A percentile compares a stretch with the other conserved stretches of the same genome.
phyloP scores from a whole-genome alignment of 2,113 vertebrate species.

The Formicarius rufipectus region DNA sequence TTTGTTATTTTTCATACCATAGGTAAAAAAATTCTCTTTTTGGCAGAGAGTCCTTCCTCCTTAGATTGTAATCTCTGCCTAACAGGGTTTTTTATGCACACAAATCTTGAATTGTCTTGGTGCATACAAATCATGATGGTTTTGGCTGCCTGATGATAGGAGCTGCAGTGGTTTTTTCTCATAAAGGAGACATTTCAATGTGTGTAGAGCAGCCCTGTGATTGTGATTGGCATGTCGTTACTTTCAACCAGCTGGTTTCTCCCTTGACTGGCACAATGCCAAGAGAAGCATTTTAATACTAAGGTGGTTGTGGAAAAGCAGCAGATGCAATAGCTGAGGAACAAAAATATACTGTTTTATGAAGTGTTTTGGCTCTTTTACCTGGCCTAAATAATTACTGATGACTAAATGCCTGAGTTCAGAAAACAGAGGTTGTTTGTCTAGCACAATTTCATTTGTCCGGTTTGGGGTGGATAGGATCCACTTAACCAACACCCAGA shows the following conservation, averaged over 20 bases:
- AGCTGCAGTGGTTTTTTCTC: background rate
- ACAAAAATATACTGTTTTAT: slow-evolving; percentile 14
- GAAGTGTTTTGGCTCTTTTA: slow-evolving; percentile 43
- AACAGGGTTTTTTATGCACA: background rate
- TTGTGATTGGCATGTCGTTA: slow-evolving; percentile 14
- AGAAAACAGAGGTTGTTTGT: slow-evolving; percentile 25
- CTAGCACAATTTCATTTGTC: background rate
- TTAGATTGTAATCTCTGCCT: background rate
- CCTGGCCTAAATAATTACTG: background rate
- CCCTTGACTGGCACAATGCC: background rate
- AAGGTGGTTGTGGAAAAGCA: slow-evolving; percentile 40
- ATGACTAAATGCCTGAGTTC: slow-evolving; percentile 4
- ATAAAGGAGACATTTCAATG: background rate
- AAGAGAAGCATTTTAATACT: slow-evolving; percentile 38
- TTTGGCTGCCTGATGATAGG: background rate
- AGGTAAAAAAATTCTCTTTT: background rate
- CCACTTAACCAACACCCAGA: background rate
- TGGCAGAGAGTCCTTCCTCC: slow-evolving; percentile 4
- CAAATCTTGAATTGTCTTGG: slow-evolving; percentile 33
- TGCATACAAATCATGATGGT: background rate
- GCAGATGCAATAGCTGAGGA: slow-evolving; percentile 30
- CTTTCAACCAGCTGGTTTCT: background rate
- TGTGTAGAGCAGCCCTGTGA: background rate
- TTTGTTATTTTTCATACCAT: slow-evolving; percentile 19
- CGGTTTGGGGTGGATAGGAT: background rate